phyloP scores from a whole-genome alignment of 2,113 vertebrate species.

The Sylvilagus bachmani region DNA sequence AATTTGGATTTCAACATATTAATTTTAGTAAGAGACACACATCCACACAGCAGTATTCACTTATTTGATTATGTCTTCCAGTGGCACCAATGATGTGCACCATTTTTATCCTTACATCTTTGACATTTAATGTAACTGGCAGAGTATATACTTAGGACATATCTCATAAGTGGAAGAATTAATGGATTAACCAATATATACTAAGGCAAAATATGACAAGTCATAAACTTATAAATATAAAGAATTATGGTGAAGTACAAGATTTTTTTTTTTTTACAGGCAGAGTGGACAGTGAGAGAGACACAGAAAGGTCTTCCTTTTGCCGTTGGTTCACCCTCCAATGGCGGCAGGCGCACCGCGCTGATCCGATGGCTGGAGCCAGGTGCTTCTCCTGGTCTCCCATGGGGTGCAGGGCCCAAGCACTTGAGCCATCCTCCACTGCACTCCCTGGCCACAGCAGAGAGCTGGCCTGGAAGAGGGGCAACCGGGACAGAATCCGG shows the following conservation, averaged over 20 bases:
- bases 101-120: neutral
- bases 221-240: neutral
- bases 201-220: neutral
- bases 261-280: too few relatives aligned
- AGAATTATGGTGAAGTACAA: neutral
- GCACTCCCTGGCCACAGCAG: too few relatives aligned
- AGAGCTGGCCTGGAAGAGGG: too few relatives aligned
- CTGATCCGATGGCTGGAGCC: too few relatives aligned
- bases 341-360: too few relatives aligned
- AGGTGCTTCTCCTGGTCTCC: too few relatives aligned
- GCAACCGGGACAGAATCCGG: too few relatives aligned
- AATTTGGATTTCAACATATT: neutral
- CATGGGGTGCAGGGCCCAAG: too few relatives aligned
- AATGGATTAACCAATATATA: neutral
- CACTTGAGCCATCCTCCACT: too few relatives aligned
- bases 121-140: neutral
- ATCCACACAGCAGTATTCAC: neutral
- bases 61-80: neutral
- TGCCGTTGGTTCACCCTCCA: too few relatives aligned
- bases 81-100: neutral
- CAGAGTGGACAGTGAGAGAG: too few relatives aligned
- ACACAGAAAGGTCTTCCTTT: too few relatives aligned
- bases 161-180: neutral
- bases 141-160: neutral
- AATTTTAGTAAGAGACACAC: neutral